Evolutionary conservation across 2,888 invertebrate genomes (phyloP).

Genomic region (Machimus atricapillus): DNA sequence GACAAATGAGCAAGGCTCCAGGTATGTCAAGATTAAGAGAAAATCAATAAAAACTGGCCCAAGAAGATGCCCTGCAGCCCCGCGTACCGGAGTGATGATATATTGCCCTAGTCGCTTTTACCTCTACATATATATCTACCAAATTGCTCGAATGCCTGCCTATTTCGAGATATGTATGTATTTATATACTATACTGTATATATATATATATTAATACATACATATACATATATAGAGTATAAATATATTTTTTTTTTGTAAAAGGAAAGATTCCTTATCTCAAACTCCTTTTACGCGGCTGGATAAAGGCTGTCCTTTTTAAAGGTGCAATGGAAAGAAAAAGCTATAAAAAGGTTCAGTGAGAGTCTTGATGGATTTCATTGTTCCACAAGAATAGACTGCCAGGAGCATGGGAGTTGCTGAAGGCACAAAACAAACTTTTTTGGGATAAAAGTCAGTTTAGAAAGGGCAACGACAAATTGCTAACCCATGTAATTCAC

Average conservation of each 20-base stretch:
- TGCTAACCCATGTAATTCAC: background rate
- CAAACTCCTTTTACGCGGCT: background rate
- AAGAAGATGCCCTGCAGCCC: background rate
- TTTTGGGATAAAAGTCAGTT: background rate
- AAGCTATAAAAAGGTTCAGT: background rate
- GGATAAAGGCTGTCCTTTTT: conserved; percentile 20
- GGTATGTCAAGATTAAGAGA: conserved; percentile 8
- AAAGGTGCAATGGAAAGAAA: conserved; percentile 6
- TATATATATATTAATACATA: background rate
- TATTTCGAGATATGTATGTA: background rate
- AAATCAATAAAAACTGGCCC: background rate
- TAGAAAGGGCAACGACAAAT: background rate
- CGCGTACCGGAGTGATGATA: background rate
- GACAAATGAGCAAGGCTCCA: conserved; percentile 9
- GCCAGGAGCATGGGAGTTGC: background rate
- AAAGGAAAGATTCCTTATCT: conserved; percentile 7
- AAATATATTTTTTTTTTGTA: background rate
- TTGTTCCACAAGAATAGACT: conserved; percentile 13
- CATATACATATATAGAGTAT: no score
- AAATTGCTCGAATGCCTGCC: conserved; percentile 24
- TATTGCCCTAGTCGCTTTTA: background rate
- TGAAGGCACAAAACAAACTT: background rate
- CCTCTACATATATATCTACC: conserved; percentile 4
- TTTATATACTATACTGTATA: background rate
- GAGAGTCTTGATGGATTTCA: background rate